These are phyloP conservation scores for Cladorhizidae sp. DNA, from an alignment of 37 sponge, comb jelly and placozoan species.

Conservation along the genomic window DNA sequence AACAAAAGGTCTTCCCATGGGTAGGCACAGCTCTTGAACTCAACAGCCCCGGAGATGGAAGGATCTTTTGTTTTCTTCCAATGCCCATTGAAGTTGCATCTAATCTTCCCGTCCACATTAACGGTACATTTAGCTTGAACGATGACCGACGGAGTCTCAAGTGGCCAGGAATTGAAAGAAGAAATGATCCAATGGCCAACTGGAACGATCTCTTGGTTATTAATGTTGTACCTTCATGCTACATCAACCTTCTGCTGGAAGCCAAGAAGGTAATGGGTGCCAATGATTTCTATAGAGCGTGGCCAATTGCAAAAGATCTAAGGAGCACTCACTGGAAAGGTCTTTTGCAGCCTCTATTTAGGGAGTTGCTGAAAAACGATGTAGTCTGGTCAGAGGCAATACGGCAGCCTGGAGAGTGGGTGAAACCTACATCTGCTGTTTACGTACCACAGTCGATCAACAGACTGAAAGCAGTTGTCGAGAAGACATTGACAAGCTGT, in stretches of 20 bases:
- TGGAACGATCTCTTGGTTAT: slow-evolving; percentile 64
- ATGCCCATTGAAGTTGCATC: slow-evolving; percentile 50
- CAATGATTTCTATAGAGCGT: slow-evolving; percentile 23
- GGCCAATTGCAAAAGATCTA: slow-evolving; percentile 36
- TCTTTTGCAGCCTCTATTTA: slow-evolving; percentile 14
- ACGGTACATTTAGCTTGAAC: slow-evolving; percentile 71
- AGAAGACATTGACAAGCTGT: slow-evolving; percentile 14
- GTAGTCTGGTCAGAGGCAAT: slow-evolving; percentile 18
- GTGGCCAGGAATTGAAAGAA: slow-evolving; percentile 56
- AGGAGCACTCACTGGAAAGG: slow-evolving; percentile 23
- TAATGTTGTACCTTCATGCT: slow-evolving; percentile 50
- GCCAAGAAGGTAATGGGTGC: not conserved
- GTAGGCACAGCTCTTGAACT: slow-evolving; percentile 40
- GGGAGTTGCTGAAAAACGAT: not conserved
- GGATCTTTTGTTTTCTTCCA: slow-evolving; percentile 77
- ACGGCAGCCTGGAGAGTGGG: slow-evolving; percentile 24
- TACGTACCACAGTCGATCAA: slow-evolving; percentile 3
- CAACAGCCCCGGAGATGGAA: not conserved
- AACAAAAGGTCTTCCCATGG: slow-evolving; percentile 46
- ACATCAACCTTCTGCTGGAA: slow-evolving; percentile 31
- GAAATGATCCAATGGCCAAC: slow-evolving; percentile 41
- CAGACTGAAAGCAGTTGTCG: not conserved
- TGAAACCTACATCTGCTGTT: not conserved
- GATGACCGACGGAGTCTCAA: slow-evolving; percentile 55
- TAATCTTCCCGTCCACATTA: slow-evolving; percentile 62